These are phyloP conservation scores for Perdita meconis DNA, from an alignment of 2,888 invertebrate species.

Conservation along the genomic window DNA sequence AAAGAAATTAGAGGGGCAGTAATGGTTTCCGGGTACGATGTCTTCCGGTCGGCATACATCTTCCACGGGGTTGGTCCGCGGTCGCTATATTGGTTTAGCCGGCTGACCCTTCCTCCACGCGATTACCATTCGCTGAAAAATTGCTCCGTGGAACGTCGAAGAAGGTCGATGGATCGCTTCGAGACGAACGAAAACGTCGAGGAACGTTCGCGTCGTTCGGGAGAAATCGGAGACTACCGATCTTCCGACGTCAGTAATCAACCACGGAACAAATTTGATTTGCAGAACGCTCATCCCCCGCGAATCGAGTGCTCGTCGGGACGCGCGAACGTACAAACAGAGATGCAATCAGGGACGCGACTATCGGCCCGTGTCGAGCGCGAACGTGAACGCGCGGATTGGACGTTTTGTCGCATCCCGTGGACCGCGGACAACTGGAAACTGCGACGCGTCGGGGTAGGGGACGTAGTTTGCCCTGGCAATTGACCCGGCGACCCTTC, in stretches of 20 bases:
- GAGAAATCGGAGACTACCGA: slow-evolving; percentile 20
- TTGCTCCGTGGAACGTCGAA: too few relatives aligned
- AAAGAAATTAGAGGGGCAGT: slow-evolving; percentile 84
- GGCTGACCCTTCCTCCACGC: slow-evolving; percentile 75
- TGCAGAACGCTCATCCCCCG: slow-evolving; percentile 38
- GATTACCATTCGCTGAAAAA: slow-evolving; percentile 69
- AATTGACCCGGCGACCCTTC: too few relatives aligned
- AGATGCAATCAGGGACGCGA: slow-evolving; percentile 75
- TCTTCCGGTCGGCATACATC: slow-evolving; percentile 83
- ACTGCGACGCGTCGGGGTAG: slow-evolving; percentile 37
- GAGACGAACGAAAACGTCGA: too few relatives aligned
- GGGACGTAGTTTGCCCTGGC: too few relatives aligned
- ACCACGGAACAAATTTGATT: slow-evolving; percentile 41
- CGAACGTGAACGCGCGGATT: slow-evolving; percentile 62
- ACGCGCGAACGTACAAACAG: slow-evolving; percentile 71
- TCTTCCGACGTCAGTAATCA: slow-evolving; percentile 43
- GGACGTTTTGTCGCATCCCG: slow-evolving; percentile 61
- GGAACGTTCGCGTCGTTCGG: too few relatives aligned
- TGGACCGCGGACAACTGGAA: slow-evolving; percentile 41
- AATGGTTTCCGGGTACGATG: slow-evolving; percentile 83
- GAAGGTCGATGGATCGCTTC: too few relatives aligned
- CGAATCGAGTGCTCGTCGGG: slow-evolving; percentile 34
- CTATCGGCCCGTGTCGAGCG: slow-evolving; percentile 65
- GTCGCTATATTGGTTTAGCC: slow-evolving; percentile 65
- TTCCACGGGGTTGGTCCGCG: slow-evolving; percentile 73